A percentile compares a stretch with the other conserved stretches of the same genome.
Conservation (phyloP, 2,113 vertebrate genomes). For the Podocnemis expansa region DNA sequence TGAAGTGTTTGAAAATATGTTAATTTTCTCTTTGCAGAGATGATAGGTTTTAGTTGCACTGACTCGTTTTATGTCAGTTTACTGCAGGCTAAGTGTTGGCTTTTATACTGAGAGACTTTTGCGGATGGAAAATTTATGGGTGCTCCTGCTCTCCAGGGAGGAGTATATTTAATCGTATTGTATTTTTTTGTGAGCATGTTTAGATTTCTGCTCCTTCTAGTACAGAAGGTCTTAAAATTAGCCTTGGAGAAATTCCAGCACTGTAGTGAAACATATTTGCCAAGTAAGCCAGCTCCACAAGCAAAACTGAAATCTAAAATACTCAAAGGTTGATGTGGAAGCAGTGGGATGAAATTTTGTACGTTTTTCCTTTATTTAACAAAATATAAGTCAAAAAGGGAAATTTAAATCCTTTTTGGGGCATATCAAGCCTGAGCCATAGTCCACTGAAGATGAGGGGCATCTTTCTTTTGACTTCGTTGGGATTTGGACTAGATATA, state of each 20-base stretch:
- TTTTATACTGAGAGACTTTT: constrained; percentile 1
- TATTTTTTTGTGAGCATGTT: neutral
- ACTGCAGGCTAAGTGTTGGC: neutral
- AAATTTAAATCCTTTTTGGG: neutral
- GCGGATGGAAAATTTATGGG: neutral
- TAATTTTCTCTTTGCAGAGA: neutral
- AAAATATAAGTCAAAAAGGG: neutral
- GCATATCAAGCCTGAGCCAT: neutral
- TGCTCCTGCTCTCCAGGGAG: neutral
- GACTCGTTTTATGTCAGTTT: neutral
- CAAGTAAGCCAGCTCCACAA: neutral
- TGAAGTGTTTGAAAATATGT: neutral
- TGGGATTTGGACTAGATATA: neutral
- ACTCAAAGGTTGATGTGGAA: neutral
- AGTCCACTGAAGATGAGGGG: neutral
- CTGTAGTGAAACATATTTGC: neutral
- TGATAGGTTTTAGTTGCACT: neutral
- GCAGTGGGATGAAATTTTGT: neutral
- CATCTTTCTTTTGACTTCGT: neutral
- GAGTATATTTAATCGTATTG: neutral
- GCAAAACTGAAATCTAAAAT: neutral
- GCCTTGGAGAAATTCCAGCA: neutral
- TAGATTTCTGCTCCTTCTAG: neutral
- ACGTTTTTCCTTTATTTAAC: neutral
- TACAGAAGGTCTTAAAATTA: neutral